Percentiles rank a stretch among this genome's conserved stretches.
Conservation (phyloP, 2,797 vertebrate genomes). For the Neosilurus mollespiculum region DNA sequence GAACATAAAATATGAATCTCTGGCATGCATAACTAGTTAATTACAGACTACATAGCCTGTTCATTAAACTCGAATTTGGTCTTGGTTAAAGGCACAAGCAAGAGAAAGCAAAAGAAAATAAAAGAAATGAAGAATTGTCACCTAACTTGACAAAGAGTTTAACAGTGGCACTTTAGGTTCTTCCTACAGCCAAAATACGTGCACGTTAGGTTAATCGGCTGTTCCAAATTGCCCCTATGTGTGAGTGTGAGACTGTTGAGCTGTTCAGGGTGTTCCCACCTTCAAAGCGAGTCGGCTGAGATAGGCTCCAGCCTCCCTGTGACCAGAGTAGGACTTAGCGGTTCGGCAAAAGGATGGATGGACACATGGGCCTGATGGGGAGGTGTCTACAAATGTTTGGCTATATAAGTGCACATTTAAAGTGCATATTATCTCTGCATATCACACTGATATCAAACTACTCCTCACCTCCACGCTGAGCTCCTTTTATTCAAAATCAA, state of each 20-base stretch:
- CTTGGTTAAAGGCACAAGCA: neutral
- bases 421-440: neutral
- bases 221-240: too few relatives aligned
- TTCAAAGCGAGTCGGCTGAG: too few relatives aligned
- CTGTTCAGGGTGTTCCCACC: too few relatives aligned
- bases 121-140: neutral
- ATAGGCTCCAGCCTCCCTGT: too few relatives aligned
- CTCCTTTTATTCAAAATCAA: constrained; percentile 46
- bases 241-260: too few relatives aligned
- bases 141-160: neutral
- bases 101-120: neutral
- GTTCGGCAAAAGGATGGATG: too few relatives aligned
- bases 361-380: neutral
- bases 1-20: neutral
- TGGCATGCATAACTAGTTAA: neutral
- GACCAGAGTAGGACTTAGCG: too few relatives aligned
- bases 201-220: too few relatives aligned
- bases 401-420: neutral
- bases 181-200: too few relatives aligned
- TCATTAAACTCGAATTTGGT: neutral
- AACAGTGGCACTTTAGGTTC: neutral
- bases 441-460: neutral
- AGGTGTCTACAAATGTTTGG: neutral
- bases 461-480: neutral
- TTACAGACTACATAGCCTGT: neutral